Evolutionary conservation across 2,888 invertebrate species (phyloP), one percentile per base, ranked within the genome.

Genomic region (Diabrotica balteata): DNA sequence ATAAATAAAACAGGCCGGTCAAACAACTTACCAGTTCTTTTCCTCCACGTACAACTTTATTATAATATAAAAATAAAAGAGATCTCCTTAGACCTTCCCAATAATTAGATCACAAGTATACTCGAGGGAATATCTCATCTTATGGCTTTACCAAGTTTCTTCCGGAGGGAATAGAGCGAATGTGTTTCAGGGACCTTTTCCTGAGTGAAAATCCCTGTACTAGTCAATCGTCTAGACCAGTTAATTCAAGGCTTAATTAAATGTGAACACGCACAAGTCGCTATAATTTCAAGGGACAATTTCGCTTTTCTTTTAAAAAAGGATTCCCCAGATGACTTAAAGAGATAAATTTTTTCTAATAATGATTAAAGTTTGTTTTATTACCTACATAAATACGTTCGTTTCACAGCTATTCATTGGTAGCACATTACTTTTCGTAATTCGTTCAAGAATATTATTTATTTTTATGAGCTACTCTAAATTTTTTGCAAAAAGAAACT

Each of bases 141-240:
- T 59, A 54, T n/a, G 68, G 61, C 55, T 42, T 62, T 59, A 46
- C 62, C 58, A 50, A 63, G 62, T 58, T 46, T 43, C 47, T 52
- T 44, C 68, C 66, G n/a, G 42, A n/a, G 66, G 68, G 65, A 62
- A 62, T 66, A 59, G 46, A 66, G 45, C 62, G 49, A 66, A 59
- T 66, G 66, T 59, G 66, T 69, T 66, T 58, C 62, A 32, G 55
- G 47, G 59, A 61, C 61, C 59, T 59, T 63, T 62, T 63, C 68
- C 61, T 63, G 55, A 69, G 68, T 69, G 68, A 62, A 66, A 69
- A 69, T 69, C 68, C 65, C 59, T 69, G 68, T 66, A 59, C 62
- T 59, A 66, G 65, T 69, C 68, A 69, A 66, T 69, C 66, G 68
- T 69, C 68, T 62, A 55, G 68, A 66, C 68, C 50, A 17, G 47